These are phyloP conservation scores for Poecile montanus DNA, from an alignment of 2,797 vertebrate genomes.

Conservation along the genomic window DNA sequence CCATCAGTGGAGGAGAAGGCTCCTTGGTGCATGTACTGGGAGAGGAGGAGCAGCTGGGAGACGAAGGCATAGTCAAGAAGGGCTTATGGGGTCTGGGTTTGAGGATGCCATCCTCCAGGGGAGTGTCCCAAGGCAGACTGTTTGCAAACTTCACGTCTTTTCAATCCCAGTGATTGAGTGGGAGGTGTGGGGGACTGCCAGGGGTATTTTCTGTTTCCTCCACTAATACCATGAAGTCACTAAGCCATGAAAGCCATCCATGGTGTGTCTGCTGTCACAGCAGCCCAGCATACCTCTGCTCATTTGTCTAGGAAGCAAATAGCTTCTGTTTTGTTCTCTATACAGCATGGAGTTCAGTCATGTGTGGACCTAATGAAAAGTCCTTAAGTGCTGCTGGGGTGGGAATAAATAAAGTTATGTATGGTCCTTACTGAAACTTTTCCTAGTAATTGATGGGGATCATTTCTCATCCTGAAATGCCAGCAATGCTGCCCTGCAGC, in stretches of 20 bases:
- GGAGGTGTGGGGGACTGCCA: fast-evolving
- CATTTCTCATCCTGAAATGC: neutral
- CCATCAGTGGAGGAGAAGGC: neutral
- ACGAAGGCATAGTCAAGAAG: neutral
- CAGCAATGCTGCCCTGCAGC: neutral
- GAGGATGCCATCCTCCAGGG: neutral
- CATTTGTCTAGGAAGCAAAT: neutral
- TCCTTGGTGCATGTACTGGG: neutral
- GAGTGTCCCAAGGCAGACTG: neutral
- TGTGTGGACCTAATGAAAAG: neutral
- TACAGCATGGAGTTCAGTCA: neutral
- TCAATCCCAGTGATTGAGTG: neutral
- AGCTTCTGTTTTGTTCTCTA: neutral
- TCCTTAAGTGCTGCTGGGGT: neutral
- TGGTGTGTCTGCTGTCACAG: neutral
- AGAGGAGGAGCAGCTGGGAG: neutral
- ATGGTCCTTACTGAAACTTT: neutral
- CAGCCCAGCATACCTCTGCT: neutral
- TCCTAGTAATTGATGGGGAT: neutral
- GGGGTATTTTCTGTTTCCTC: neutral
- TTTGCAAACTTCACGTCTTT: neutral
- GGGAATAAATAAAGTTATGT: neutral
- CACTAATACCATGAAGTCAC: neutral
- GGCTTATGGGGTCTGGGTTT: neutral
- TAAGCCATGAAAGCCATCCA: neutral